Base-by-base conservation (phyloP, 2,797 vertebrate genomes). In the Esox lucius region DNA sequence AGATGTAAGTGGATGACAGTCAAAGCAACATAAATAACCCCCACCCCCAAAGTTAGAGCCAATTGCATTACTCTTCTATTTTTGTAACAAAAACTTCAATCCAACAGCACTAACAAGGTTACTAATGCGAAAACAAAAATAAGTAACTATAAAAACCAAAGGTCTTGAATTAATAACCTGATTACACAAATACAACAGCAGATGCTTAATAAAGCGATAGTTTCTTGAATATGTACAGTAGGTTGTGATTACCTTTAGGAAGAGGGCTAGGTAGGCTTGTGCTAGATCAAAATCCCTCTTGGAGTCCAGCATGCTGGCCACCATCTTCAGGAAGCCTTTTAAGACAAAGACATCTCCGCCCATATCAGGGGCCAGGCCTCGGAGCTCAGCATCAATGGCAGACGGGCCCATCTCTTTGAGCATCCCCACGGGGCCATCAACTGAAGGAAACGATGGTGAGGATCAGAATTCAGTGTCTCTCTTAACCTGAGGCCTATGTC, bases 191-290 rank as follows among this genome's bases (percentile, higher is more conserved):
- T 11, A 46, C 31, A 33, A 46, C 3, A 68, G n/a, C 19, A 33
- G 56, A 11, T 61, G 22, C 7, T 61, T 61, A 61, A 61, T 19
- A 61, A 22, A 61, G 22, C 11, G 56, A n/a, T 24, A 17, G 22
- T 53, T 51, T 17, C 53, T 56, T n/a, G 53, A n/a, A 22, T 56
- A n/a, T 56, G 35, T 39, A 39, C 4, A 3, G 35, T 8, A 13
- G 22, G 22, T 22, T 59, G 22, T 13, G 59, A 39, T 48, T 88
- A 99, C 98, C 96, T 98, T 97, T 68, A 99, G 82, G 87, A 98
- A 98, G 0, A 99, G 92, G 0, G 96, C 96, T 77, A 99, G 93
- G 85, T 98, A 99, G 0, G 95, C 95, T 9, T 99, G 97, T 1
- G 95, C 93, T 75, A 99, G 89, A 75, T 99, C 96, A 1, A 97